phyloP scores from a whole-genome alignment of 2,888 invertebrate genomes.

The Graphium colonna region DNA sequence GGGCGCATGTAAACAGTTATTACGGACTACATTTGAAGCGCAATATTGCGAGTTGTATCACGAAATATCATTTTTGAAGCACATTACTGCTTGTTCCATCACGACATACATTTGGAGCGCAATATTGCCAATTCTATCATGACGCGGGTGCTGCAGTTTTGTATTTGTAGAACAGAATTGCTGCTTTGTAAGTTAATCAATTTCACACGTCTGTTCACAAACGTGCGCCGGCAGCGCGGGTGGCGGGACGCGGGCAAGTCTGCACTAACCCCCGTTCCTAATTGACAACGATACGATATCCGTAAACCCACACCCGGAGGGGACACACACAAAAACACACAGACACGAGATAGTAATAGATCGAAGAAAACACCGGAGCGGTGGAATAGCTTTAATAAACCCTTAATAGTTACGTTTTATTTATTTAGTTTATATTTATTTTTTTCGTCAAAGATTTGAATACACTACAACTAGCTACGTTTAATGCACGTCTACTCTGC shows the following conservation, averaged over 20 bases:
- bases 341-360: conserved; percentile 52
- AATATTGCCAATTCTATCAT: not conserved
- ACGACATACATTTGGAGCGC: not conserved
- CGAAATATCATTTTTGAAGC: conserved; percentile 1
- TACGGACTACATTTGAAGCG: not conserved
- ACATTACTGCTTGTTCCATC: not conserved
- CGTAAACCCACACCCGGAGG: conserved; percentile 58
- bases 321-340: conserved; percentile 55
- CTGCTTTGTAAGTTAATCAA: no score
- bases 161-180: no score
- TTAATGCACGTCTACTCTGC: conserved; percentile 57
- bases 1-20: no score
- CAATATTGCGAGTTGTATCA: not conserved
- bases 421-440: conserved; percentile 32
- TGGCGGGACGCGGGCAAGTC: conserved; percentile 38
- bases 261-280: conserved; percentile 43
- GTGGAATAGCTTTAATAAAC: conserved; percentile 57
- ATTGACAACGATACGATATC: conserved; percentile 74
- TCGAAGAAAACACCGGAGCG: conserved; percentile 62
- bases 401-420: conserved; percentile 24
- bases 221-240: not conserved
- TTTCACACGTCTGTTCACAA: no score
- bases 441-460: conserved; percentile 62
- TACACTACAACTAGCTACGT: conserved; percentile 67
- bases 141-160: not conserved